These are phyloP conservation scores for Benthochromis sp. DNA, from an alignment of 2,113 vertebrate genomes.

Conservation along the genomic window DNA sequence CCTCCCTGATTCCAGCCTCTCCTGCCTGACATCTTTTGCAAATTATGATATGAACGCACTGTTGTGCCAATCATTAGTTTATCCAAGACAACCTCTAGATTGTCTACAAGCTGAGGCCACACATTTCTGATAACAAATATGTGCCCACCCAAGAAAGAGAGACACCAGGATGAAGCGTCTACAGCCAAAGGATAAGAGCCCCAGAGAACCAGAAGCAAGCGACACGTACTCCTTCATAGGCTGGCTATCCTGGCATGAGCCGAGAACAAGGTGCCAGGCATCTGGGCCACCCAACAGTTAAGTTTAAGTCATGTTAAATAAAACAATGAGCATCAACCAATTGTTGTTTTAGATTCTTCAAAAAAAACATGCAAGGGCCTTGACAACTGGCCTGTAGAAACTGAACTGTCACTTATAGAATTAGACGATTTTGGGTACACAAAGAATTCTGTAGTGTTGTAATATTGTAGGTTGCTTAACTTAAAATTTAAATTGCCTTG, in stretches of 20 bases:
- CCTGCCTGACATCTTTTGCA: background rate
- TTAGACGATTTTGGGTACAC: background rate
- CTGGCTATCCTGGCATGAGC: background rate
- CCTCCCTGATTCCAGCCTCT: background rate
- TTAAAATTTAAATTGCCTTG: fast-evolving
- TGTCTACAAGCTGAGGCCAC: background rate
- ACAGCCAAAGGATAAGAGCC: background rate
- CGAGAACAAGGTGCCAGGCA: background rate
- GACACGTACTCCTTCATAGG: background rate
- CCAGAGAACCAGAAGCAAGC: background rate
- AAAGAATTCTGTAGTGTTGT: background rate
- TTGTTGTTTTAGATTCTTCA: background rate
- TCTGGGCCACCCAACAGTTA: background rate
- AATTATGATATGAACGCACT: background rate
- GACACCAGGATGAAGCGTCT: background rate
- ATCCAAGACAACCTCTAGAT: background rate
- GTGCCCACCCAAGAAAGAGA: background rate
- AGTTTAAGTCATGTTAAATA: background rate
- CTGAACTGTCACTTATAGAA: background rate
- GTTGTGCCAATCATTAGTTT: fast-evolving
- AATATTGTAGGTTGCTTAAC: background rate
- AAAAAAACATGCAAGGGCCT: background rate
- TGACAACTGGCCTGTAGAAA: background rate
- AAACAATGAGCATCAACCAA: background rate
- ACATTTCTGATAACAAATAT: background rate